Evolutionary conservation across 2,113 vertebrate species (phyloP).

Genomic region (Clupea harengus): DNA sequence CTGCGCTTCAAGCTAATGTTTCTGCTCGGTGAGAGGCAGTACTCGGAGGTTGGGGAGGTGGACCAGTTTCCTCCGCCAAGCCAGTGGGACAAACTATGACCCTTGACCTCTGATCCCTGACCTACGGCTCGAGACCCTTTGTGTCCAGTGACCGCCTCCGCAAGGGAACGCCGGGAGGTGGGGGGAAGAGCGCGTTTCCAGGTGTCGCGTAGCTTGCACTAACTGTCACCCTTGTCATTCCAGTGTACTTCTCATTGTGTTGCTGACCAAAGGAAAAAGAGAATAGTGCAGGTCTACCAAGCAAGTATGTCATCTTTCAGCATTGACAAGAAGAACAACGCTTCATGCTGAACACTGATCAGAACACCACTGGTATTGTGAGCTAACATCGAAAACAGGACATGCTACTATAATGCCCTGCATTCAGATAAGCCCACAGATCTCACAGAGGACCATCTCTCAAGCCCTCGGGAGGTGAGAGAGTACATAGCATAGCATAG

Average conservation of each 20-base stretch:
- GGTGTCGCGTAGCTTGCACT: not conserved
- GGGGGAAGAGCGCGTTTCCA: not conserved
- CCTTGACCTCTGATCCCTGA: not conserved
- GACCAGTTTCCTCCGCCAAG: slow-evolving; percentile 89
- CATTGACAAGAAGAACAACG: not conserved
- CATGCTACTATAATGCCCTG: not conserved
- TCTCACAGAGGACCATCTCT: not conserved
- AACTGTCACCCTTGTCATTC: not conserved
- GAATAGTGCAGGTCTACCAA: not conserved
- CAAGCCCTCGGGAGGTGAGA: not conserved
- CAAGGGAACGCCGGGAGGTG: not conserved
- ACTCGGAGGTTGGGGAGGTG: slow-evolving; percentile 88
- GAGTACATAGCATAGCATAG: not conserved
- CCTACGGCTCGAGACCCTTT: not conserved
- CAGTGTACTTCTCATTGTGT: not conserved
- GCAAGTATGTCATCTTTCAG: not conserved
- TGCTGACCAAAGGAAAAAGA: not conserved
- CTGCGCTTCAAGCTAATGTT: slow-evolving; percentile 91
- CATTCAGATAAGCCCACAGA: slow-evolving; percentile 7
- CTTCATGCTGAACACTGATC: not conserved
- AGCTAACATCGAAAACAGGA: not conserved
- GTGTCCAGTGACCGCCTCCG: not conserved
- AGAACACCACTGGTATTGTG: not conserved
- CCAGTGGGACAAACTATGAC: slow-evolving; percentile 88
- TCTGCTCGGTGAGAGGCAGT: slow-evolving; percentile 80